These are phyloP conservation scores for Brachymystax lenok DNA, from an alignment of 2,797 vertebrate genomes.

Conservation along the genomic window DNA sequence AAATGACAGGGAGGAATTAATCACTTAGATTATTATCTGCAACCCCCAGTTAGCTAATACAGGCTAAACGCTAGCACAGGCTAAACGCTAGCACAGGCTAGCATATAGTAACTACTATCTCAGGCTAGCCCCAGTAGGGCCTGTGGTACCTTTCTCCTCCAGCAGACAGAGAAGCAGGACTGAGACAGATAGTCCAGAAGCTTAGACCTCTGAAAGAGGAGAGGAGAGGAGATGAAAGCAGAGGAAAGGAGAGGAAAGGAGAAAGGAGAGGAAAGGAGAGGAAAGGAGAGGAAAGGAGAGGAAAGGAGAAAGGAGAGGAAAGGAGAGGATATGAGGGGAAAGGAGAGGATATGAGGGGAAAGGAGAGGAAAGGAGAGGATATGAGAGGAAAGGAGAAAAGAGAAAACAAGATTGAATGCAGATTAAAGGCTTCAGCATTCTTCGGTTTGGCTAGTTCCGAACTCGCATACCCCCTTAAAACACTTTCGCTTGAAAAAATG, in stretches of 20 bases:
- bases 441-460: no score
- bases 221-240: slow-evolving; percentile 44
- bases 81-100: not conserved
- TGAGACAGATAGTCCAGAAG: slow-evolving; percentile 78
- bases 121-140: slow-evolving; percentile 8
- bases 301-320: not conserved
- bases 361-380: not conserved
- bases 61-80: not conserved
- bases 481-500: no score
- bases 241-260: slow-evolving; percentile 19
- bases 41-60: not conserved
- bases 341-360: not conserved
- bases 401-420: not conserved
- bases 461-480: no score
- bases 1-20: not conserved
- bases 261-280: not conserved
- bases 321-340: not conserved
- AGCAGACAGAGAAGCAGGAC: slow-evolving; percentile 82
- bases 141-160: slow-evolving; percentile 80
- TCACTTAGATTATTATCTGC: not conserved
- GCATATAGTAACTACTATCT: not conserved
- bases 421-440: not conserved
- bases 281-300: not conserved
- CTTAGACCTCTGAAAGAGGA: slow-evolving; percentile 72
- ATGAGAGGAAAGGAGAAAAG: not conserved